Conservation (phyloP, 1,140 invertebrate species). For the Trichomalopsis sarcophagae region DNA sequence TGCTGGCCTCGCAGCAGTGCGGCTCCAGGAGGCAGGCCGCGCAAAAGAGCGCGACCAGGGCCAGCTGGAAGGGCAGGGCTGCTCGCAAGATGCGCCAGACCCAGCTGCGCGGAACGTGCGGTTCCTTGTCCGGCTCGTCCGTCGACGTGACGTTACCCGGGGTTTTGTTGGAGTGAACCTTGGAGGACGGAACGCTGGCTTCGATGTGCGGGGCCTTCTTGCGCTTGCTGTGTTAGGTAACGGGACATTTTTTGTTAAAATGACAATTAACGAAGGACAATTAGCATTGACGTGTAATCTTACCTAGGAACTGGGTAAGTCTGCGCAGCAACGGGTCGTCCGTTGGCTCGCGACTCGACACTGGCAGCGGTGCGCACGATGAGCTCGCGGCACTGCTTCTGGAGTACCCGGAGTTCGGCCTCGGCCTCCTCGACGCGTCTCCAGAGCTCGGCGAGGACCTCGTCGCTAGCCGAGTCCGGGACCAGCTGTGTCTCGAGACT, state of each 20-base stretch:
- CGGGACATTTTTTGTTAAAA: too few relatives aligned
- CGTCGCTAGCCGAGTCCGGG: constrained; percentile 76
- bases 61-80: constrained; percentile 88
- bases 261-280: too few relatives aligned
- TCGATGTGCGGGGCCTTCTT: constrained; percentile 60
- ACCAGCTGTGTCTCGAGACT: constrained; percentile 81
- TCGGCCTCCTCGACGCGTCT: constrained; percentile 87
- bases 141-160: constrained; percentile 65
- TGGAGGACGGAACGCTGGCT: background rate
- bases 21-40: constrained; percentile 88
- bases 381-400: constrained; percentile 85
- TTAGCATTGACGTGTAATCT: constrained; percentile 12
- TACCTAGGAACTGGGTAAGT: constrained; percentile 56
- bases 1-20: constrained; percentile 89
- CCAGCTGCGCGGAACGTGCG: constrained; percentile 76
- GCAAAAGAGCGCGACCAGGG: constrained; percentile 86
- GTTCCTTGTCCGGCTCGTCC: constrained; percentile 72
- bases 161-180: constrained; percentile 54
- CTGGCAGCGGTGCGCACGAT: constrained; percentile 81
- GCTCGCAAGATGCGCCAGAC: constrained; percentile 85
- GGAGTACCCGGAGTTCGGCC: constrained; percentile 84
- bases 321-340: constrained; percentile 1
- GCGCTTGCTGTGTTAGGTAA: constrained; percentile 65
- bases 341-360: constrained; percentile 65
- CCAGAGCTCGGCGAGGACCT: constrained; percentile 75